phyloP scores from a whole-genome alignment of 2,797 vertebrate species.

The Sebastes goodei region DNA sequence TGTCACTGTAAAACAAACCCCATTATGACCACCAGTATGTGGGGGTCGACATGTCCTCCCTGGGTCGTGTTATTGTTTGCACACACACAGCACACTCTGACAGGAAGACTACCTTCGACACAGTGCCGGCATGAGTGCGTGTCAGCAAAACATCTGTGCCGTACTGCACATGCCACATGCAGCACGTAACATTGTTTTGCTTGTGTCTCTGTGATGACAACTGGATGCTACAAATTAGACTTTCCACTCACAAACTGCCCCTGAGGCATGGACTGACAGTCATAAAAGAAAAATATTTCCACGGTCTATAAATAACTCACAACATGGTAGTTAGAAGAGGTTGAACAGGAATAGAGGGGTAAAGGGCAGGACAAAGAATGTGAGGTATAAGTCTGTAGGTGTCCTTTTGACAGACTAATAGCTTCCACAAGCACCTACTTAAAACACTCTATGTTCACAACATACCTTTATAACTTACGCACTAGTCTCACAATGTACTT shows the following conservation, averaged over 20 bases:
- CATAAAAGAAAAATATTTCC: conserved; percentile 23
- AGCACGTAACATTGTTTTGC: background rate
- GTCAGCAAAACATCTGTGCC: background rate
- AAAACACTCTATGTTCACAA: background rate
- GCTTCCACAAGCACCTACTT: background rate
- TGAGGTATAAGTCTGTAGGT: background rate
- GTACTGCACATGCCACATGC: background rate
- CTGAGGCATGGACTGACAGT: background rate
- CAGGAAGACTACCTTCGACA: conserved; percentile 69
- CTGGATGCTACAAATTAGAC: conserved; percentile 1
- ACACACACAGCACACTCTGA: conserved; percentile 24
- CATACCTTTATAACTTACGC: background rate
- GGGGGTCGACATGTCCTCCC: conserved; percentile 34
- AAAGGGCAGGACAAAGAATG: background rate
- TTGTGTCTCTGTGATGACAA: conserved; percentile 1
- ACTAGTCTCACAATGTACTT: background rate
- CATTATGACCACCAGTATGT: conserved; percentile 12
- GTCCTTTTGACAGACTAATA: background rate
- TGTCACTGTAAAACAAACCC: conserved; percentile 1
- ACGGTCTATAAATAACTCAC: conserved; percentile 52
- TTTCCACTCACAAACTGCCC: background rate
- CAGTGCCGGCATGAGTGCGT: conserved; percentile 21
- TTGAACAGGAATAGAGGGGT: background rate
- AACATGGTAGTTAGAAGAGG: conserved; percentile 12
- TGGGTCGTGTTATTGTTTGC: conserved; percentile 55